Conservation (phyloP, 2,797 vertebrate species). For the Rhodeus uyekii region DNA sequence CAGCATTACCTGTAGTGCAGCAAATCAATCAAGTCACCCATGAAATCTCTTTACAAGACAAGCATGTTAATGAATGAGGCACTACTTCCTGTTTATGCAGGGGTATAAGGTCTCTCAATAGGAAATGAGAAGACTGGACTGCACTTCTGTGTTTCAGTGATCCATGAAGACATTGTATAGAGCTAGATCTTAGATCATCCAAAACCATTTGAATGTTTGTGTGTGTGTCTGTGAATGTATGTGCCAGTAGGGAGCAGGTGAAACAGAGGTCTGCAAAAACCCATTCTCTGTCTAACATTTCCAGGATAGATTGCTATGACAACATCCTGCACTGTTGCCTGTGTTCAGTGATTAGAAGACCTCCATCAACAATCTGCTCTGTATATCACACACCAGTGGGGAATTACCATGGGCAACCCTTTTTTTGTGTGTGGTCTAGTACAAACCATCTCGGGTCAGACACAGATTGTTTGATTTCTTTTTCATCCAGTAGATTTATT, state of each 20-base stretch:
- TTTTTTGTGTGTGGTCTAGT: conserved; percentile 15
- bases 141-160: conserved; percentile 50
- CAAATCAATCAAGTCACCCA: conserved; percentile 53
- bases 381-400: conserved; percentile 10
- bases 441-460: conserved; percentile 14
- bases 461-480: not conserved
- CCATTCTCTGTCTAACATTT: not conserved
- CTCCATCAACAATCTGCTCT: conserved; percentile 1
- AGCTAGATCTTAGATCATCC: conserved; percentile 23
- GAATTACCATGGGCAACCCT: not conserved
- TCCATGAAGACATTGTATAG: conserved; percentile 48
- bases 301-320: conserved; percentile 26
- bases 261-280: conserved; percentile 13
- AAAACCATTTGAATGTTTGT: conserved; percentile 15
- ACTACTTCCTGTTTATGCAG: conserved; percentile 49
- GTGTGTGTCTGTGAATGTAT: conserved; percentile 43
- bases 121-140: conserved; percentile 49
- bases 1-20: conserved; percentile 13
- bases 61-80: conserved; percentile 38
- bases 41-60: conserved; percentile 35
- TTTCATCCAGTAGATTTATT: conserved; percentile 1
- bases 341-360: conserved; percentile 5
- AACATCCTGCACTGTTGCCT: conserved; percentile 13
- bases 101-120: conserved; percentile 35
- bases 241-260: conserved; percentile 49